Base-by-base conservation (phyloP, 1,140 invertebrate species). In the Nautilus pompilius region DNA sequence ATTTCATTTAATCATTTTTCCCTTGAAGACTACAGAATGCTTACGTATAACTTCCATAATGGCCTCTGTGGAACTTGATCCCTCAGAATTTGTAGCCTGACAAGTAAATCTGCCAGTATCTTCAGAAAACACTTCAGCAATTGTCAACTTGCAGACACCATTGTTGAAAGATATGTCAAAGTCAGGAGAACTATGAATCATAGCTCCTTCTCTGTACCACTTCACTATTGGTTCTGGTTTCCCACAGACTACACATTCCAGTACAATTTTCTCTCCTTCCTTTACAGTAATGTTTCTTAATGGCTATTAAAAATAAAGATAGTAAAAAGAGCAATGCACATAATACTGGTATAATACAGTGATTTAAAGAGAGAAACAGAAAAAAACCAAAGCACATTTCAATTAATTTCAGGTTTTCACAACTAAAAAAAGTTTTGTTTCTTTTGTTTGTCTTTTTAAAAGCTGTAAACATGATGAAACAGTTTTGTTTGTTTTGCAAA, bases 101-200 rank as follows among this genome's bases (percentile, higher is more conserved):
- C 95, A 98, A 64, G 92, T 89, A 79, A 98, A 99, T 77, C 94
- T 91, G 33, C 97, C 97, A 76, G 89, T 88, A 84, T 99, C 96
- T 72, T 89, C 86, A 13, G 94, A 93, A 89, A 97, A 98, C 73
- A 96, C 94, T 81, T 98, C 95, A 17, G 92, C 90, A 67, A 98
- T 97, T 68, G 90, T 88, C 57, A 98, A 83, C 74, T 91, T 93
- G 56, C 73, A 73, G 0, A 68, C 56, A 24, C 72, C 74, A 54
- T 80, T 72, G 20, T 60, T 70, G 33, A 71, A 78, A 4, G 70
- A 69, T n/a, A 82, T 75, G 34, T 77, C 64, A 65, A 77, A 80
- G 60, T 80, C 78, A 0, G 78, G 74, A 8, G 76, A 76, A 36
- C 63, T 74, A 17, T 69, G 60, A 33, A 83, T 76, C 36, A 77